These are phyloP conservation scores for Rhinogobio ventralis DNA, from an alignment of 2,797 vertebrate genomes.

Conservation along the genomic window DNA sequence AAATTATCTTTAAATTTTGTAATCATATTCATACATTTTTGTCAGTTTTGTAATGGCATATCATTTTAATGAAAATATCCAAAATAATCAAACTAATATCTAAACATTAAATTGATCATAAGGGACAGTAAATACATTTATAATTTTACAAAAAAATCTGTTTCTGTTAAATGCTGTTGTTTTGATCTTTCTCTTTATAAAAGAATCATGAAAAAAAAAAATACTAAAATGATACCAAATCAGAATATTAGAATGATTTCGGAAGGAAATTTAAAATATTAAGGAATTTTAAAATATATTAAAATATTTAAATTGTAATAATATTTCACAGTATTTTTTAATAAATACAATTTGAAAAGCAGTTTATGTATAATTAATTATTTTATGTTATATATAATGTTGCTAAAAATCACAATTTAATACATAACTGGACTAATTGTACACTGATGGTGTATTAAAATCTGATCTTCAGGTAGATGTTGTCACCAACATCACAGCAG, in stretches of 20 bases:
- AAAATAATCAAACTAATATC: neutral
- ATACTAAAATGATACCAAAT: neutral
- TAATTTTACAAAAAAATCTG: neutral
- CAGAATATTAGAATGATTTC: neutral
- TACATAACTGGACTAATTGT: neutral
- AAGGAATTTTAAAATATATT: neutral
- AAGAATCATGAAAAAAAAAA: neutral
- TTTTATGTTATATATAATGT: neutral
- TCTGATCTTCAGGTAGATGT: constrained; percentile 2
- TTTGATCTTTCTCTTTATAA: neutral
- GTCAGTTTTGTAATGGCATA: neutral
- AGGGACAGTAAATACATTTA: neutral
- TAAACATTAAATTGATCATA: neutral
- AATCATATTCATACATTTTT: neutral
- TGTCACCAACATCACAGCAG: neutral
- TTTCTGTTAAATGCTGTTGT: neutral
- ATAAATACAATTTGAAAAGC: neutral
- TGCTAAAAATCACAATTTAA: neutral
- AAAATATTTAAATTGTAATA: neutral
- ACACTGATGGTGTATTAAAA: neutral
- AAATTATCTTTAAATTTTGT: neutral
- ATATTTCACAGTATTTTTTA: neutral
- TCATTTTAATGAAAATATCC: neutral
- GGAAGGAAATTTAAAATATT: neutral
- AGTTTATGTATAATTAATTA: neutral